These are phyloP conservation scores for Darevskia nairensis DNA, from an alignment of 2,797 vertebrate species.

Conservation along the genomic window DNA sequence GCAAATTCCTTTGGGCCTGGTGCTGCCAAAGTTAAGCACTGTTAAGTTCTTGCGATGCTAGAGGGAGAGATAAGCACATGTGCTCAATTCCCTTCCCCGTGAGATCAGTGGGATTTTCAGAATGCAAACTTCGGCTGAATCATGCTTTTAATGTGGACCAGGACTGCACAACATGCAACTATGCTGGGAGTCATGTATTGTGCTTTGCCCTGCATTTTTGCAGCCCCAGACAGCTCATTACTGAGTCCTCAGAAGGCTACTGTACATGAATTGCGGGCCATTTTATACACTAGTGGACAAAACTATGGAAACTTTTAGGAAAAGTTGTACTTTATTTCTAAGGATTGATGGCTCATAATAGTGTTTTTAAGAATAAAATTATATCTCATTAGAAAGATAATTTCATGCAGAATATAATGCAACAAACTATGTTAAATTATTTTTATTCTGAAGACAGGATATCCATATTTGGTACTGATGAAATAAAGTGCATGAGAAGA, in stretches of 20 bases:
- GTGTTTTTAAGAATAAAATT: too few species aligned
- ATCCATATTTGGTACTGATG: too few species aligned
- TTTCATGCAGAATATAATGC: too few species aligned
- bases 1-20: background rate
- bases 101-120: background rate
- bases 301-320: too few species aligned
- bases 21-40: background rate
- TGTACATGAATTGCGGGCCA: background rate
- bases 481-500: too few species aligned
- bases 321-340: too few species aligned
- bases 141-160: background rate
- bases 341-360: too few species aligned
- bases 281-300: background rate
- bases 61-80: background rate
- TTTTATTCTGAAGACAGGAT: too few species aligned
- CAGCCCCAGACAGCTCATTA: background rate
- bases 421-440: too few species aligned
- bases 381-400: too few species aligned
- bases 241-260: background rate
- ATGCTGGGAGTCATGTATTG: background rate
- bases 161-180: background rate
- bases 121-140: background rate
- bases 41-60: background rate
- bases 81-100: background rate
- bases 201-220: background rate